phyloP scores from a whole-genome alignment of 2,113 vertebrate genomes.

The Pachypanchax playfairii region DNA sequence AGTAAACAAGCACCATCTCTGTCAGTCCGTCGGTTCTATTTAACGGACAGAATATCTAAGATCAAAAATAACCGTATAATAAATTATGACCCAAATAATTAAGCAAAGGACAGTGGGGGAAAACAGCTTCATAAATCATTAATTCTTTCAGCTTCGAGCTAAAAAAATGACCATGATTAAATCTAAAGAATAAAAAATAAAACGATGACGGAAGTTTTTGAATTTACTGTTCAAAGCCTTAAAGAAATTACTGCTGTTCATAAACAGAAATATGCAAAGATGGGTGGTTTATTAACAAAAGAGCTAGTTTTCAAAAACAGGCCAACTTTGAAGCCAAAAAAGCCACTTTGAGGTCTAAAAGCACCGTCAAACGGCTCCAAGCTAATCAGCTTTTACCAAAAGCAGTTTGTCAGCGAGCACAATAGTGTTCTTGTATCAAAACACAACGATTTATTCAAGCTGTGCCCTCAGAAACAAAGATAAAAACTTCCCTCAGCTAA shows the following conservation, averaged over 20 bases:
- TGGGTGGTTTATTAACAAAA: conserved; percentile 12
- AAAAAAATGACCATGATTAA: background rate
- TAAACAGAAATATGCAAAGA: conserved; percentile 4
- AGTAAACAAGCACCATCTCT: no score
- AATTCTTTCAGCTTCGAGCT: background rate
- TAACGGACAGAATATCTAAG: no score
- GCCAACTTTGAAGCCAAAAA: conserved; percentile 27
- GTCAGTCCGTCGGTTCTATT: no score
- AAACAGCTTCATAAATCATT: background rate
- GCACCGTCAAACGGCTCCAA: conserved; percentile 36
- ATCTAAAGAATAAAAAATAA: background rate
- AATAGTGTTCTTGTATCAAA: conserved; percentile 56
- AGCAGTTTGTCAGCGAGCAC: conserved; percentile 52
- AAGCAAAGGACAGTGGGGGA: no score
- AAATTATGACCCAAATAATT: no score
- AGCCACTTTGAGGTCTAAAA: conserved; percentile 40
- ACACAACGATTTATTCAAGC: conserved; percentile 68
- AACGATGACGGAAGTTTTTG: background rate
- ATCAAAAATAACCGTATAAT: no score
- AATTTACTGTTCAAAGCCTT: background rate
- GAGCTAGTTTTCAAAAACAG: conserved; percentile 5
- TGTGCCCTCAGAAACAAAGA: conserved; percentile 58
- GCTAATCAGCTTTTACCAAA: conserved; percentile 62
- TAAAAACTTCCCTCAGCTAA: conserved; percentile 43
- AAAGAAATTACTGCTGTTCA: background rate